These are phyloP conservation scores for Siphamia tubifer DNA, from an alignment of 2,113 vertebrate species.

Conservation along the genomic window DNA sequence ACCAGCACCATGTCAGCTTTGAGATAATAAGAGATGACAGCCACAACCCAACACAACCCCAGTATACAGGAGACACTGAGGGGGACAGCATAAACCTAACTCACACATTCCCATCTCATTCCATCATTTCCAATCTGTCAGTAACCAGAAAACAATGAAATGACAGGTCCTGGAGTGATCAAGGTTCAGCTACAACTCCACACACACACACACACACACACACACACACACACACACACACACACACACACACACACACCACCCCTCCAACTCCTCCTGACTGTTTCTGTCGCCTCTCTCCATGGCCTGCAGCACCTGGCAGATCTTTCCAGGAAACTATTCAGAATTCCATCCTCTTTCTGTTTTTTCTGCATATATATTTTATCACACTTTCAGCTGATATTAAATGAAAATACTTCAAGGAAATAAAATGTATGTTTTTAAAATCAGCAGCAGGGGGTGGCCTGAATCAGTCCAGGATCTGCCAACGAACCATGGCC, in stretches of 20 bases:
- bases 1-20: slow-evolving; percentile 35
- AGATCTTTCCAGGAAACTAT: slow-evolving; percentile 10
- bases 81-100: slow-evolving; percentile 39
- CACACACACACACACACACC: no score
- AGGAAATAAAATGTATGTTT: no score
- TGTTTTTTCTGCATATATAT: no score
- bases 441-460: no score
- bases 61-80: slow-evolving; percentile 36
- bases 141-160: slow-evolving; percentile 50
- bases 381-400: no score
- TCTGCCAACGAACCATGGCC: no score
- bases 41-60: slow-evolving; percentile 53
- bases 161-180: slow-evolving; percentile 64
- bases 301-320: background rate
- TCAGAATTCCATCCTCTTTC: no score
- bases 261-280: background rate
- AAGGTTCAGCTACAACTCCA: slow-evolving; percentile 29
- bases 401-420: no score
- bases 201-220: no score
- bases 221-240: no score
- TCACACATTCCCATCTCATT: slow-evolving; percentile 17
- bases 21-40: slow-evolving; percentile 72
- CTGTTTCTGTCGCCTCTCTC: background rate
- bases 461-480: no score
- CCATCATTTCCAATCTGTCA: slow-evolving; percentile 62